Evolutionary conservation across 2,113 vertebrate species (phyloP), one percentile per base, ranked within the genome.

Genomic region (Erythrocercus mccallii): DNA sequence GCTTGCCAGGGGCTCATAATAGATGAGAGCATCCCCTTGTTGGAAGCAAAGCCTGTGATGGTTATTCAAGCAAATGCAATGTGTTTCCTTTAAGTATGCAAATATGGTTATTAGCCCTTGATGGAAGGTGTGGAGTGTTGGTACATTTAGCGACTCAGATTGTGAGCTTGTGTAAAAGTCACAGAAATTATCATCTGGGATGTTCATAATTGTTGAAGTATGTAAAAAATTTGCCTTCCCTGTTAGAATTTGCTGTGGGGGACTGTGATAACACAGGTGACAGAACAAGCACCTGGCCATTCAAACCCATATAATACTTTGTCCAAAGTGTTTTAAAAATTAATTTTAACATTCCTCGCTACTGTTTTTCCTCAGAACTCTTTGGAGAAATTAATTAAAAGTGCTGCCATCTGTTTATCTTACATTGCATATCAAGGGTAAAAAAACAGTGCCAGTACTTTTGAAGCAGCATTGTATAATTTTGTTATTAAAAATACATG

Each of bases 371-470:
- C 88, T 95, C 70, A 93, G 40, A 96, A 51, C 28, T 90, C 85
- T 65, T 86, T 54, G 62, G 93, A 86, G 88, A 98, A 94, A 90
- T 94, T 60, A 95, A 96, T 96, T 97, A 79, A 88, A 97, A 97
- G 62, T 74, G 37, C 74, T 95, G 57, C 95, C 91, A 93, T 97
- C 85, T 97, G 91, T 95, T 97, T 97, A 85, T 84, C 60, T 96
- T 78, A 45, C 51, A 60, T 94, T 86, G 83, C 84, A 69, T 92
- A 31, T 20, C 0, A 3, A 92, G 78, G 56, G 66, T 66, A 71
- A 92, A 97, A 94, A 74, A 95, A 88, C 66, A 69, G 4, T 77
- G 65, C 25, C 82, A 51, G 27, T 69, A 62, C 56, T 83, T 84
- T 79, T 81, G 72, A 44, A 69, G 48, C 81, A 86, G 60, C 21